Evolutionary conservation across 2,888 invertebrate species (phyloP).

Genomic region (Amphipyra tragopoginis): DNA sequence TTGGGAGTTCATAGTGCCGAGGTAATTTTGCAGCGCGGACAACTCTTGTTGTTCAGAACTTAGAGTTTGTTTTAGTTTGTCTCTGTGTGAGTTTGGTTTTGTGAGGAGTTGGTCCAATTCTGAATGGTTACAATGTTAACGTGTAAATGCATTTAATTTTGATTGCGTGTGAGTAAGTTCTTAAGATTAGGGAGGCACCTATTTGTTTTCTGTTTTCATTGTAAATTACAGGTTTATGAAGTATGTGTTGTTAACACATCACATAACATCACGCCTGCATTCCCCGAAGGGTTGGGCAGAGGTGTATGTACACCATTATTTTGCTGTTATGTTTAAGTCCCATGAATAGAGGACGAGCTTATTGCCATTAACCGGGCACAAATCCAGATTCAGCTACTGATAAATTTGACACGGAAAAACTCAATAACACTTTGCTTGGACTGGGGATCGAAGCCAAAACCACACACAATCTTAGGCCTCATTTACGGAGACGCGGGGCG

Average conservation of each 20-base stretch:
- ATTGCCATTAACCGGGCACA: too few relatives aligned
- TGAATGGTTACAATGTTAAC: slow-evolving; percentile 38
- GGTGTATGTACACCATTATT: too few relatives aligned
- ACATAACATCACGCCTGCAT: too few relatives aligned
- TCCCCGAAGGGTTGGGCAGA: too few relatives aligned
- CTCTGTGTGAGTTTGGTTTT: not conserved
- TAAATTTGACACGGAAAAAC: too few relatives aligned
- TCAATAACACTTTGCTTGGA: too few relatives aligned
- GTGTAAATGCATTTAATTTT: slow-evolving; percentile 52
- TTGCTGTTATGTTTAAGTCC: too few relatives aligned
- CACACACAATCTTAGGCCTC: too few relatives aligned
- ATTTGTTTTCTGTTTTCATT: not conserved
- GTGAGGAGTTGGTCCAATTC: slow-evolving; percentile 27
- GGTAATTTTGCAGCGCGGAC: slow-evolving; percentile 1
- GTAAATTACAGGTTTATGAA: not conserved
- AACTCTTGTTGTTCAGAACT: slow-evolving; percentile 10
- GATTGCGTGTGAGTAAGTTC: slow-evolving; percentile 51
- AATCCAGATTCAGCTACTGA: too few relatives aligned
- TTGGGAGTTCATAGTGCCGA: slow-evolving; percentile 18
- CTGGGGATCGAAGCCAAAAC: too few relatives aligned
- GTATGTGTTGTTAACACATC: not conserved
- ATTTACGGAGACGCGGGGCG: too few relatives aligned
- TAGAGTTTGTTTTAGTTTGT: slow-evolving; percentile 25
- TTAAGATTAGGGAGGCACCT: slow-evolving; percentile 18
- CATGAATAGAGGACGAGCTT: too few relatives aligned